Base-by-base conservation (phyloP, 2,797 vertebrate genomes). In the Enteromius radiatus region DNA sequence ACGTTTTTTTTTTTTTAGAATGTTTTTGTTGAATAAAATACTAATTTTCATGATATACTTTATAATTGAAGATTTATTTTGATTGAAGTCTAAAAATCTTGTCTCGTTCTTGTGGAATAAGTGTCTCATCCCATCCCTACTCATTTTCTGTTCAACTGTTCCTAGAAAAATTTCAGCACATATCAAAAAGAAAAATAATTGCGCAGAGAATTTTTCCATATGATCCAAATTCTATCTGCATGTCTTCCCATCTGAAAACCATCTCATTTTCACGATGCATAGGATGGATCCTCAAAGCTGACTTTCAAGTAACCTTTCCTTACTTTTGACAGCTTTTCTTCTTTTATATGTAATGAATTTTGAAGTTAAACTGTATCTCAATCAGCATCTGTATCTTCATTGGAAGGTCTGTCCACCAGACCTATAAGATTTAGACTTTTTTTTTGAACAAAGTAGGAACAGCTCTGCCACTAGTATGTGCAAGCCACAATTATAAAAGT, bases 261-360 rank as follows among this genome's bases (percentile, higher is more conserved):
- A 36, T 65, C 68, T 82, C 49, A 54, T 76, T 80, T 63, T 28
- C 45, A 80, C 71, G 45, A 26, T 33, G 23, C 26, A 28, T 79
- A 54, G 26, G 14, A 38, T 65, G 15, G 28, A 82, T 73, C 21
- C 14, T 43, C 59, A 78, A 49, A 70, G 68, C 28, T 79, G 75
- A 86, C 79, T 78, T 75, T 86, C 83, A 76, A 33, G 36, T 76
- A 56, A 84, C 76, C 76, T 67, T 82, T 64, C 19, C 31, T 28
- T 54, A 76, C 28, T 33, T 56, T 31, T 85, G 71, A 80, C 63
- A 80, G 52, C 76, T 73, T 65, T 61, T 70, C 65, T 54, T 76
- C 41, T 68, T 52, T 36, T 31, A 65, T n/a, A 59, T 56, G 28
- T 38, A 61, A 82, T 49, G 41, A 21, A 28, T 59, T 26, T 31